Evolutionary conservation across 2,888 invertebrate species (phyloP).

Genomic region (Ceraclea dissimilis): DNA sequence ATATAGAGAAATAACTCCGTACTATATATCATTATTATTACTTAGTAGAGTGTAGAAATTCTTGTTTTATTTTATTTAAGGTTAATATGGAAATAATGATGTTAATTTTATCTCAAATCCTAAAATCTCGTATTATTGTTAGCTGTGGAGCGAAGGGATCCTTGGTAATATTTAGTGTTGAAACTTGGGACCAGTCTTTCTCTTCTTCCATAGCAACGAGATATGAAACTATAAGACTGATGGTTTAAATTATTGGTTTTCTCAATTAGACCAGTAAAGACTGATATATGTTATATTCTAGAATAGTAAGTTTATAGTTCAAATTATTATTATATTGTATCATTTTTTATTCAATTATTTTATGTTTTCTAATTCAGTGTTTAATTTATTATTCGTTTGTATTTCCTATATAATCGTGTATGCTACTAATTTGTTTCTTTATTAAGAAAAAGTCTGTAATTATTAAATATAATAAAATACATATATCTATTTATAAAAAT

Average conservation of each 20-base stretch:
- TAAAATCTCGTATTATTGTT: constrained; percentile 19
- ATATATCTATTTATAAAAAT: not conserved
- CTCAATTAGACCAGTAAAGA: not conserved
- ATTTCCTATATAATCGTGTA: not conserved
- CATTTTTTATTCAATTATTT: not conserved
- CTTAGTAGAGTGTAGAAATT: constrained; percentile 5
- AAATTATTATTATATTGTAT: not conserved
- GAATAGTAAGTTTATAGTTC: not conserved
- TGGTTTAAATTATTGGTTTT: constrained; percentile 13
- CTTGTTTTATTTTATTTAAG: constrained; percentile 10
- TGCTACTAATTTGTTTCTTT: not conserved
- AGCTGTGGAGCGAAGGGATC: constrained; percentile 6
- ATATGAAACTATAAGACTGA: constrained; percentile 25
- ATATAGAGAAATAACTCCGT: constrained; percentile 30
- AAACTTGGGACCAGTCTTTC: constrained; percentile 8
- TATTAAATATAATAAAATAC: not conserved
- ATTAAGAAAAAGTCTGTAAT: not conserved
- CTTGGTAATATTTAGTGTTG: constrained; percentile 3
- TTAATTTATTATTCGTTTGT: not conserved
- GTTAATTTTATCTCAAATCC: constrained; percentile 20
- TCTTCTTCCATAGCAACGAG: constrained; percentile 17
- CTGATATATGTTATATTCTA: not conserved
- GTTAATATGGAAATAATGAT: constrained; percentile 1
- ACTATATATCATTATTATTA: constrained; percentile 25
- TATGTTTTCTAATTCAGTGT: not conserved